These are phyloP conservation scores for Poecilia picta DNA, from an alignment of 2,797 vertebrate species.

Conservation along the genomic window DNA sequence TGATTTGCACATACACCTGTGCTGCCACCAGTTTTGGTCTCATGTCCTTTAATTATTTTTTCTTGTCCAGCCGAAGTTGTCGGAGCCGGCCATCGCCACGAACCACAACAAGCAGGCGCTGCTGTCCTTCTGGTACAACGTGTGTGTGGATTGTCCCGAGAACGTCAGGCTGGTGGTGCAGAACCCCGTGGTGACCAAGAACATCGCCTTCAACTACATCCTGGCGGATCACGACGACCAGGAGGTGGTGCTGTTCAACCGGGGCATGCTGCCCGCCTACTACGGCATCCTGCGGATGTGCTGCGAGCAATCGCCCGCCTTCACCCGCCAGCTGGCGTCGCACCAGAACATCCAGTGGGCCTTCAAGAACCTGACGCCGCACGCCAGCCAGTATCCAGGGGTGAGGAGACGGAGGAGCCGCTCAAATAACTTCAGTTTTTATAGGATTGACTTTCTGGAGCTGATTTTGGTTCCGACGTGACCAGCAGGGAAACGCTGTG, in stretches of 20 bases:
- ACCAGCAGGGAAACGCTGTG: too few relatives aligned
- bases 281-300: conserved; percentile 98
- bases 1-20: not conserved
- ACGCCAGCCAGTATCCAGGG: conserved; percentile 99
- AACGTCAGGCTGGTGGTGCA: conserved; percentile 98
- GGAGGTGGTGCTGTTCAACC: conserved; percentile 99
- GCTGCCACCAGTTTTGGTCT: not conserved
- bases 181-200: conserved; percentile 97
- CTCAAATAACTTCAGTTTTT: not conserved
- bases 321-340: conserved; percentile 95
- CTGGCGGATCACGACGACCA: conserved; percentile 98
- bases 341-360: conserved; percentile 99
- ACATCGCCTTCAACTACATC: conserved; percentile 99
- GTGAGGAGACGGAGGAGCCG: conserved; percentile 72
- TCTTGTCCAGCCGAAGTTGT: conserved; percentile 89
- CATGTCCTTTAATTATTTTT: not conserved
- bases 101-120: conserved; percentile 99
- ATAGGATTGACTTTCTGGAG: not conserved
- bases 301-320: conserved; percentile 96
- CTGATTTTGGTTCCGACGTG: not conserved
- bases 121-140: conserved; percentile 98
- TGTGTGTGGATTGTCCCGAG: conserved; percentile 96
- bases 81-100: conserved; percentile 97
- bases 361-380: conserved; percentile 98
- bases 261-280: conserved; percentile 97